Conservation (phyloP, 2,797 vertebrate species). For the Strix occidentalis region DNA sequence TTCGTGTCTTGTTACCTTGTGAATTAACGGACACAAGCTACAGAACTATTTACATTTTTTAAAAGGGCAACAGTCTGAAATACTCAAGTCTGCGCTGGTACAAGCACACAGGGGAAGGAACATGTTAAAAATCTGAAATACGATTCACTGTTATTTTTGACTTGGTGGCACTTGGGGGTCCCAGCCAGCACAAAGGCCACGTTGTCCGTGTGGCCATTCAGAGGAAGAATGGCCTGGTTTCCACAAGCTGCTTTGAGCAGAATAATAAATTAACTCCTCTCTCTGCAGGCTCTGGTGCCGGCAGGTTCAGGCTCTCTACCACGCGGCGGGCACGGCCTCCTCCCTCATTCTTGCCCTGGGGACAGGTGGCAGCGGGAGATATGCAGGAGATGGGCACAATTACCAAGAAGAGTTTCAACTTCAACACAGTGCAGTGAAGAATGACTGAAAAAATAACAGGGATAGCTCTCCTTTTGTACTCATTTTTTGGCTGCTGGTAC, state of each 20-base stretch:
- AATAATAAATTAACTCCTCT: not conserved
- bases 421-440: accelerated
- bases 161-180: accelerated
- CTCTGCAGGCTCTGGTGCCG: not conserved
- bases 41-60: not conserved
- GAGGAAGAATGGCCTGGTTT: not conserved
- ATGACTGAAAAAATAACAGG: not conserved
- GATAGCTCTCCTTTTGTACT: not conserved
- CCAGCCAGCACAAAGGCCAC: not conserved
- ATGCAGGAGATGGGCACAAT: accelerated
- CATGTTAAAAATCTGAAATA: accelerated
- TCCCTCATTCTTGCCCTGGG: accelerated
- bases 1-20: accelerated
- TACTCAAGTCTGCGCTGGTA: accelerated
- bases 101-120: accelerated
- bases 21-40: not conserved
- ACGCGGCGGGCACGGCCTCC: accelerated
- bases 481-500: not conserved
- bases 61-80: not conserved
- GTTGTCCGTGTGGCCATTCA: accelerated
- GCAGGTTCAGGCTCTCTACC: not conserved
- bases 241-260: not conserved
- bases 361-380: not conserved
- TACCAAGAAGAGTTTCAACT: not conserved
- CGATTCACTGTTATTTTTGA: not conserved